Evolutionary conservation across 2,113 vertebrate genomes (phyloP), one percentile per base, ranked within the genome.

Genomic region (Atrichornis clamosus): DNA sequence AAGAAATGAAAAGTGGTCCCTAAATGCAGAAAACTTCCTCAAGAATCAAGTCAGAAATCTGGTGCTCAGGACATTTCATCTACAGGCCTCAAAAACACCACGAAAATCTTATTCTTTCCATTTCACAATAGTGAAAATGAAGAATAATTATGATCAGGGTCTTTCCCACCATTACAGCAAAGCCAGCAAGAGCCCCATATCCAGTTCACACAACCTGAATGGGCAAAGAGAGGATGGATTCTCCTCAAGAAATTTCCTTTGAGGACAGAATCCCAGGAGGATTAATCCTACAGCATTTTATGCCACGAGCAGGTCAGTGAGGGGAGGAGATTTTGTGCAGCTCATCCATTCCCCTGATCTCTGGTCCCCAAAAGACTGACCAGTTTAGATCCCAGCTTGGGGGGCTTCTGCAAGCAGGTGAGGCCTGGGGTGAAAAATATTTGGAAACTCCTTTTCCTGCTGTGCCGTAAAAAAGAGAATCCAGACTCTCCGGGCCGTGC

Each of bases 181-280:
- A 83, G 18, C 16, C 33, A 70, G 19, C 21, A 30, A 78, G 9
- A 87, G 4, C 27, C 30, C 4, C 9, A 2, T 1, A 6, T 44
- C 9, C 46, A 30, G 18, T 44, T 62, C 28, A 27, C 18, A 39
- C 0, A 1, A 56, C 6, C 7, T 69, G 10, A 49, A 6, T 5
- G 9, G n/a, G 27, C 42, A 69, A 42, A 16, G 12, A 24, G 23
- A 53, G 35, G 11, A 1, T 15, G 24, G 33, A 6, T 62, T 67
- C 22, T 24, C 32, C 56, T 70, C 56, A 26, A 28, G 49, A 83
- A 9, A 32, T 87, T 89, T 63, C 9, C 41, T 62, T 15, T 24
- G 22, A 49, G 72, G 20, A 42, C 5, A 63, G 26, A 80, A 81
- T 18, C 35, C 21, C 37, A 39, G 20, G 19, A 77, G 4, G 81